Conservation (phyloP, 2,888 invertebrate genomes). For the Frankliniella intonsa region DNA sequence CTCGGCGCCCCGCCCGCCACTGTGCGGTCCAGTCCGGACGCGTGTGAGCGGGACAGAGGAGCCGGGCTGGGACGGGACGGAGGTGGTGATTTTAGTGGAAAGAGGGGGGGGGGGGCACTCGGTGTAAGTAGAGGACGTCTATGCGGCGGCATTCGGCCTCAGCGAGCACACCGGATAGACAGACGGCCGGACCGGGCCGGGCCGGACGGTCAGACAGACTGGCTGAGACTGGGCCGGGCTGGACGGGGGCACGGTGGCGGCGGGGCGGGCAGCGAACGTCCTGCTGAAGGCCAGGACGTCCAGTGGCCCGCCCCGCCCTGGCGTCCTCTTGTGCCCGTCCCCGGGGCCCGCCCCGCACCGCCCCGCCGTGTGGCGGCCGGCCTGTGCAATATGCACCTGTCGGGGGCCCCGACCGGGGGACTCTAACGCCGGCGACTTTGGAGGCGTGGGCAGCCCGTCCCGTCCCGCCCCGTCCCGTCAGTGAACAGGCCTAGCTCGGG, state of each 20-base stretch:
- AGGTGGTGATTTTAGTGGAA: too few species aligned
- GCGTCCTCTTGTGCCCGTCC: background rate
- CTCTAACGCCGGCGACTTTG: too few species aligned
- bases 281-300: constrained; percentile 21
- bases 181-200: background rate
- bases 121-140: background rate
- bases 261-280: constrained; percentile 28
- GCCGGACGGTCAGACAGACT: too few species aligned
- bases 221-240: background rate
- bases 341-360: too few species aligned
- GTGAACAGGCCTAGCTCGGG: too few species aligned
- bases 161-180: background rate
- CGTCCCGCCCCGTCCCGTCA: too few species aligned
- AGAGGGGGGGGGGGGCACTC: too few species aligned
- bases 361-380: too few species aligned
- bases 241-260: background rate
- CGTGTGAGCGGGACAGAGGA: constrained; percentile 40
- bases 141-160: background rate
- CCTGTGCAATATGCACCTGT: too few species aligned
- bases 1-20: too few species aligned
- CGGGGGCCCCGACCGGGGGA: too few species aligned
- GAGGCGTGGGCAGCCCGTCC: too few species aligned
- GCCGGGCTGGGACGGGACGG: constrained; percentile 31
- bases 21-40: constrained; percentile 39
- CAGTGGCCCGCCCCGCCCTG: background rate